These are phyloP conservation scores for Sebastes diploproa DNA, from an alignment of 2,797 vertebrate genomes.

Conservation along the genomic window DNA sequence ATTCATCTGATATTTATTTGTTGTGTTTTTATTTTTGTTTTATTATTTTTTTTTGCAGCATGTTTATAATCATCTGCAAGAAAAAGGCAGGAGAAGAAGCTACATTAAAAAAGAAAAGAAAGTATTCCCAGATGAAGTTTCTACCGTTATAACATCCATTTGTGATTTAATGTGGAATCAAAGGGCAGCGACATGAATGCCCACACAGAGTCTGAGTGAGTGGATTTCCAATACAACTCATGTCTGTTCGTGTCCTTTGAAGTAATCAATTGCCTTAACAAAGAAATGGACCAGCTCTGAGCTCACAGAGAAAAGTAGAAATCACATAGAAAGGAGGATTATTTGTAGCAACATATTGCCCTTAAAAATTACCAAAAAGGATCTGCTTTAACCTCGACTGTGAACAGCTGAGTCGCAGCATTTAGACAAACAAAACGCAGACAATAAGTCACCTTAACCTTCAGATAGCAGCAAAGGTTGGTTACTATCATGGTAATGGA, in stretches of 20 bases:
- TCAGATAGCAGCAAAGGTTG: constrained; percentile 15
- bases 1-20: constrained; percentile 56
- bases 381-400: neutral
- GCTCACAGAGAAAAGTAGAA: constrained; percentile 20
- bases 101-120: neutral
- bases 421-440: neutral
- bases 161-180: constrained; percentile 18
- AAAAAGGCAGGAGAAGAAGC: constrained; percentile 27
- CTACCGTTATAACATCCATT: neutral
- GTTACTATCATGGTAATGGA: neutral
- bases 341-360: neutral
- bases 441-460: neutral
- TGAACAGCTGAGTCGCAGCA: neutral
- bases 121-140: constrained; percentile 20
- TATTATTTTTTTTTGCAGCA: constrained; percentile 38
- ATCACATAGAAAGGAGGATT: neutral
- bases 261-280: constrained; percentile 69
- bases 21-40: constrained; percentile 48
- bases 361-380: neutral
- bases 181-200: neutral
- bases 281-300: constrained; percentile 42
- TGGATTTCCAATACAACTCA: constrained; percentile 39
- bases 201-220: constrained; percentile 5
- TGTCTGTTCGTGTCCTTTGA: constrained; percentile 53
- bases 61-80: constrained; percentile 58